These are phyloP conservation scores for Drosophila albomicans DNA, from an alignment of 1,140 invertebrate genomes.

Conservation along the genomic window DNA sequence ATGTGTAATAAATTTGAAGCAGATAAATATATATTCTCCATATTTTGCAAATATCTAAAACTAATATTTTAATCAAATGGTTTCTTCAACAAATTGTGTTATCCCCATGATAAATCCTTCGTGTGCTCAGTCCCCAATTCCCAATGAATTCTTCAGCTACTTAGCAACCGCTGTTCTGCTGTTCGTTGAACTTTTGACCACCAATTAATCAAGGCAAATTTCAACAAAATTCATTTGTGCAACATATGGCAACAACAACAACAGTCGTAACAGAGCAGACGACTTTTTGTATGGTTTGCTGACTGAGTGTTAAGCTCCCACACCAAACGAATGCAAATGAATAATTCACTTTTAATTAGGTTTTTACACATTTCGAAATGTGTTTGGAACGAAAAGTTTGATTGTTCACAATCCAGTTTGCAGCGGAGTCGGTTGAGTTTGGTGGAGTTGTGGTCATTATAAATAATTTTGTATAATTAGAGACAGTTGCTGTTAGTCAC, in stretches of 20 bases:
- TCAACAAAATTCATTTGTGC: constrained; percentile 79
- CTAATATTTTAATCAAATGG: background rate
- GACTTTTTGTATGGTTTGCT: constrained; percentile 62
- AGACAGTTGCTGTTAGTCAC: constrained; percentile 70
- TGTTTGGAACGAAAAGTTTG: constrained; percentile 30
- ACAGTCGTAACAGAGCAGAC: constrained; percentile 49
- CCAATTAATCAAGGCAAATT: constrained; percentile 81
- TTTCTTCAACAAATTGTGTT: background rate
- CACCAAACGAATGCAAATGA: constrained; percentile 60
- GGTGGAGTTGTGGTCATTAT: constrained; percentile 65
- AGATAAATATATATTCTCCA: no score
- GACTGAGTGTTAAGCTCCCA: constrained; percentile 49
- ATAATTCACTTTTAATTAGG: constrained; percentile 82
- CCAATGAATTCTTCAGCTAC: constrained; percentile 22
- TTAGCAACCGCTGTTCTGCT: constrained; percentile 53
- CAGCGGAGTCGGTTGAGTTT: background rate
- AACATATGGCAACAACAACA: constrained; percentile 68
- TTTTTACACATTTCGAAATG: constrained; percentile 75
- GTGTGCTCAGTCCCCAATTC: constrained; percentile 1
- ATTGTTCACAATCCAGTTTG: constrained; percentile 35
- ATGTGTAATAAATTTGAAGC: no score
- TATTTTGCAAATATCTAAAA: background rate
- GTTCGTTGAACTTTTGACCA: constrained; percentile 80
- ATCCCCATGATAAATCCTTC: background rate
- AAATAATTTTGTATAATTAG: constrained; percentile 83